Evolutionary conservation across 2,888 invertebrate genomes (phyloP).

Genomic region (Poecilus cupreus): DNA sequence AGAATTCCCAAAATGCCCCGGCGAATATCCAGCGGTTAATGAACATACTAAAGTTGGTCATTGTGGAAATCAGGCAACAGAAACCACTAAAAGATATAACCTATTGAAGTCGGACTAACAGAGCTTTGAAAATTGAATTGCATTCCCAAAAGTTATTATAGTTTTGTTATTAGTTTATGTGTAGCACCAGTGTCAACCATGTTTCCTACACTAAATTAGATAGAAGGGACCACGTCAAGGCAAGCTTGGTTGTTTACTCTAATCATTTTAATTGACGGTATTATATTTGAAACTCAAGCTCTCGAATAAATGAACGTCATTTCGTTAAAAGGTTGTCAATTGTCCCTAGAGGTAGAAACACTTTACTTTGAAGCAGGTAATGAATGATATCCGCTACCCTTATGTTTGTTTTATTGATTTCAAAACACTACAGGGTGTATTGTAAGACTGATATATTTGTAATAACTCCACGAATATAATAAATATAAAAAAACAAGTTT

Average conservation of each 20-base stretch:
- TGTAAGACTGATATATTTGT: too few relatives aligned
- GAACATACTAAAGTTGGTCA: neutral
- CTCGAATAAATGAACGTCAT: constrained; percentile 26
- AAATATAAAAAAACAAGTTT: too few relatives aligned
- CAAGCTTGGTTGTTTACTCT: neutral
- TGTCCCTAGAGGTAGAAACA: neutral
- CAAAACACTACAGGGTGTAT: neutral
- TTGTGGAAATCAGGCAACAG: neutral
- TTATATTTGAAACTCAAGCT: constrained; percentile 6
- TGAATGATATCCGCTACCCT: neutral
- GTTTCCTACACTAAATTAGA: neutral
- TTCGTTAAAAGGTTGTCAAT: constrained; percentile 23
- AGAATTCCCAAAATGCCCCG: neutral
- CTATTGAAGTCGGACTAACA: neutral
- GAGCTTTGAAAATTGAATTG: constrained; percentile 1
- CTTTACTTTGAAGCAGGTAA: neutral
- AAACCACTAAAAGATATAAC: neutral
- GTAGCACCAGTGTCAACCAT: neutral
- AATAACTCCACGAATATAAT: too few relatives aligned
- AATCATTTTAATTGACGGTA: constrained; percentile 34
- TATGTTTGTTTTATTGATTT: constrained; percentile 12
- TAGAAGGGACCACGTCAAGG: neutral
- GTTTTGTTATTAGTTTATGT: neutral
- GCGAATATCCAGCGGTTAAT: neutral
- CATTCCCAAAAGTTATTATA: neutral